Base-by-base conservation (phyloP, 2,888 invertebrate genomes). In the Holacanthella duospinosa region DNA sequence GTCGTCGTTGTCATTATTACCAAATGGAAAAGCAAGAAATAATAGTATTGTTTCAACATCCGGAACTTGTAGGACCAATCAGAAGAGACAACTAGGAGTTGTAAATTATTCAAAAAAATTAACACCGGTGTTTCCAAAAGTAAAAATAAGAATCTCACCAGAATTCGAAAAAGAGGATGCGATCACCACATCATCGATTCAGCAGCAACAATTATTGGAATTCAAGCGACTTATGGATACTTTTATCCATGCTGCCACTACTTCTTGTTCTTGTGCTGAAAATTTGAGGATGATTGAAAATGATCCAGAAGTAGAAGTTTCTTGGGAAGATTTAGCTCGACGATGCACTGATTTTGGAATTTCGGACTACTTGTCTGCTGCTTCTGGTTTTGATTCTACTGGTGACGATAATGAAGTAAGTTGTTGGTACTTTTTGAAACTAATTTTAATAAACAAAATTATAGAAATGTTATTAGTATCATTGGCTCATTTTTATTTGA, bases 281-380 rank as follows among this genome's bases (percentile, higher is more conserved):
- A 48, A 48, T 48, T 48, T 48, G 21, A 9, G 21, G 21, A 9
- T 55, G 3, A 55, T 55, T 16, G 55, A 55, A 21, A 4, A 55
- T 6, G 28, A 27, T 9, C 54, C 54, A 21, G 48, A 48, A 9
- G 19, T 4, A 4, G 48, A 48, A 54, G 62, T 67, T 21, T 57
- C 65, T 12, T 36, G 67, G 58, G 69, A 69, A 43, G 69, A 69
- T 25, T 69, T 63, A 26, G 60, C 12, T 16, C 12, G 48, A 21
- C 12, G 48, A 4, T 71, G 70, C 61, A 62, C 70, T 59, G 72
- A 72, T 60, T 72, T 72, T 62, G 72, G 72, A 44, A 71, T 71
- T 59, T 66, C 66, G 48, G 72, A 72, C 62, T 48, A 48, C 48
- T 21, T 48, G 19, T n/a, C 12, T 57, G n/a, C 9, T 9, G 28